Base-by-base conservation (phyloP, 2,797 vertebrate species). In the Lates japonicus region DNA sequence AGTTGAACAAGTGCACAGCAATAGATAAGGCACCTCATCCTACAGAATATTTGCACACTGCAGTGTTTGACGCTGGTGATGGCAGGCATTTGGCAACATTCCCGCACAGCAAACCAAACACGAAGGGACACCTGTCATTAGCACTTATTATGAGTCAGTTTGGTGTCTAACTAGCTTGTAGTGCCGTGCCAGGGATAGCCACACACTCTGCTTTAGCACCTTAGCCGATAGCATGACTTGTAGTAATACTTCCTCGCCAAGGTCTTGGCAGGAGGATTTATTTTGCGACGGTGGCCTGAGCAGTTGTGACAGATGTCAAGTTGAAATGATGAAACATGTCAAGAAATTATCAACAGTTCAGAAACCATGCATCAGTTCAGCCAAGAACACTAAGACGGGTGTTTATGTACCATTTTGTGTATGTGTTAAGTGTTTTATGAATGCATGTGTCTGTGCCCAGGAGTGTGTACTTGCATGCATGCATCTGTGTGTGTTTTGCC, bases 91-190 rank as follows among this genome's bases (percentile, higher is more conserved):
- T 88, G 80, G 76, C 87, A 71, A 75, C n/a, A 17, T 76, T 73
- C 92, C 63, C 12, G 60, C 51, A 57, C 67, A 25, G 19, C 46
- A 70, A 85, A 65, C 67, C 71, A 81, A 91, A 93, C 82, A 62
- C 52, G 73, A 92, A 88, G 58, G 57, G 90, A 90, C 89, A 92
- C 87, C 88, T 93, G 90, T 92, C 92, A 88, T 88, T 88, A 84
- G 65, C 77, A 87, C 81, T 89, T 86, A 91, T 55, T 75, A 87
- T 81, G 76, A 92, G 55, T 90, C 78, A 60, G 48, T 86, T 85
- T 87, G 80, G 67, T 73, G 76, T 86, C 81, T 91, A 87, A 92
- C 81, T 59, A 82, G 70, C 77, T 82, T 8, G 44, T 78, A 61
- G 74, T 63, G 60, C 19, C 1, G 5, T 55, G 81, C 60, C 86